Base-by-base conservation (phyloP, 35 echinoderm and acorn worm genomes). In the Apostichopus californicus region DNA sequence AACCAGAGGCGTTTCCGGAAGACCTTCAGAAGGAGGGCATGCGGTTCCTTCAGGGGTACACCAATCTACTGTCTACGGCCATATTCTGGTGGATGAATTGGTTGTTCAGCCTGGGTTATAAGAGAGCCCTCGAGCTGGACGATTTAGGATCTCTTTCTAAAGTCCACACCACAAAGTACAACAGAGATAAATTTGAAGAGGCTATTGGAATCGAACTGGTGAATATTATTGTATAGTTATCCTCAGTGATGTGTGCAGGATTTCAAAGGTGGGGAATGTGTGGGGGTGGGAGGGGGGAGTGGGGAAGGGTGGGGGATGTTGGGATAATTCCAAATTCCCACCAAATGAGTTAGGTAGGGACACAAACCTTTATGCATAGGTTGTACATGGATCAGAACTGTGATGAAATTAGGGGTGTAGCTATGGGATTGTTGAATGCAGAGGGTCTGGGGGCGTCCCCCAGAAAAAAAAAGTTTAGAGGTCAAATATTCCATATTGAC, bases 51-150 rank as follows among this genome's bases (percentile, higher is more conserved):
- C 90, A 96, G 46, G 91, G 91, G 20, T 96, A 94, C 46, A 86
- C 90, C 5, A 93, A 86, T 46, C 68, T 96, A 9, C 73, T 93
- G 1, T 96, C 96, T 8, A 88, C 88, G 9, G 64, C 91, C 2
- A 57, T 90, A 28, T 98, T 91, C 78, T 94, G 90, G 79, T 98
- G 96, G 96, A 81, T 98, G 52, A 96, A 98, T 80, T 98, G 96
- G 96, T 57, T 98, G 6, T 94, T 98, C 26, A 57, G 55, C 5
- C 66, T 91, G 0, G 96, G 96, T 6, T 98, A 96, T 88, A 93
- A 94, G 28, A 61, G 87, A 66, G 92, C 93, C 12, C 75, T 98
- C 4, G 96, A 98, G 81, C 61, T 94, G 46, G 73, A 90, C 17
- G 94, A 98, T 73, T 84, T 98, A 22, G 96, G 96, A 10, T 75